Evolutionary conservation across 2,797 vertebrate genomes (phyloP).

Genomic region (Strix occidentalis): DNA sequence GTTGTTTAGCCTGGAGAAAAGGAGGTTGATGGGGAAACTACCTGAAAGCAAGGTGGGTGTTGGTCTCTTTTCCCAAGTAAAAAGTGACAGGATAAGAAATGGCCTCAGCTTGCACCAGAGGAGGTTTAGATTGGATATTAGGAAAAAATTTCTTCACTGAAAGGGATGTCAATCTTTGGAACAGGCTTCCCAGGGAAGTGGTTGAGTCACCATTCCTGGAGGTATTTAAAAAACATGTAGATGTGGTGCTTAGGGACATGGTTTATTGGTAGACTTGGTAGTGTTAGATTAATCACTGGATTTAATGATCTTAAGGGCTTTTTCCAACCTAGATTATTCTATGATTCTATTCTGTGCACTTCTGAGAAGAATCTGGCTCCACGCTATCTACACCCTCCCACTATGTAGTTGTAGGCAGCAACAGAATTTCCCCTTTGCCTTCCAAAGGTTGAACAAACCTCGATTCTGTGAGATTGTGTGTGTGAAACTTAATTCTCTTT

Average conservation of each 20-base stretch:
- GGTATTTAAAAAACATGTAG: neutral
- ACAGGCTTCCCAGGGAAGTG: neutral
- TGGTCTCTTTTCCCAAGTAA: neutral
- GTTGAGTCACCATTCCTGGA: neutral
- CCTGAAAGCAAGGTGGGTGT: neutral
- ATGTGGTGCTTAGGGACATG: neutral
- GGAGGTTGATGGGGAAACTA: neutral
- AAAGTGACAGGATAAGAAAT: neutral
- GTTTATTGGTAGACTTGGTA: neutral
- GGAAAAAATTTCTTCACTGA: neutral
- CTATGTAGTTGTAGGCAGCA: neutral
- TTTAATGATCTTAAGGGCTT: neutral
- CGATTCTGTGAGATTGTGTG: neutral
- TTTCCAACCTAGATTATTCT: neutral
- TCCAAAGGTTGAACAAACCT: neutral
- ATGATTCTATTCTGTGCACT: neutral
- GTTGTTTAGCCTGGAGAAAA: neutral
- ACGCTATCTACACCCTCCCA: neutral
- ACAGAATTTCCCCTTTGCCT: neutral
- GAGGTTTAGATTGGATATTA: neutral
- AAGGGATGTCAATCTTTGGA: neutral
- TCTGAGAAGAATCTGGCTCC: neutral
- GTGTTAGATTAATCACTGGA: neutral
- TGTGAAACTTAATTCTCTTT: neutral
- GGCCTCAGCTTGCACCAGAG: neutral